Conservation (phyloP, 1,140 invertebrate species). For the Battus philenor region DNA sequence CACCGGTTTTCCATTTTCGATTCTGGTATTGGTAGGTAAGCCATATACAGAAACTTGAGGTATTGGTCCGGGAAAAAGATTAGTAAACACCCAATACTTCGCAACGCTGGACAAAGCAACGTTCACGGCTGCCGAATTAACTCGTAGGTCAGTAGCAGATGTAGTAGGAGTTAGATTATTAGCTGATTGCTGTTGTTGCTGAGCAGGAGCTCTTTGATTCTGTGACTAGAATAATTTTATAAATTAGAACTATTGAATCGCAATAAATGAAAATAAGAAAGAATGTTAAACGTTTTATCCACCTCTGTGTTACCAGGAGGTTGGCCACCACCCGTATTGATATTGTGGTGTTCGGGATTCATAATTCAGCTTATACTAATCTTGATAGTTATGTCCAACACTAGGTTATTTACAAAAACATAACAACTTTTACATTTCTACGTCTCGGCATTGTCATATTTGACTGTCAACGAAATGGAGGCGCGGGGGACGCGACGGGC, state of each 20-base stretch:
- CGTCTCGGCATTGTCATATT: conserved; percentile 76
- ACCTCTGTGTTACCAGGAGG: conserved; percentile 75
- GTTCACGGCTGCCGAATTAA: conserved; percentile 78
- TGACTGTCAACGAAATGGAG: conserved; percentile 77
- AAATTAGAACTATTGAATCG: conserved; percentile 25
- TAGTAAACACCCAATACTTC: conserved; percentile 82
- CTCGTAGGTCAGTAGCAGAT: conserved; percentile 77
- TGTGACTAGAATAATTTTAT: conserved; percentile 39
- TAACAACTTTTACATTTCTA: conserved; percentile 67
- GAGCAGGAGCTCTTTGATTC: conserved; percentile 48
- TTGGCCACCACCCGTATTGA: conserved; percentile 74
- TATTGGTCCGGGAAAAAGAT: conserved; percentile 79
- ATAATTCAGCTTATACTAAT: conserved; percentile 55
- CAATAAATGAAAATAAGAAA: conserved; percentile 33
- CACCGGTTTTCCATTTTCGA: conserved; percentile 78
- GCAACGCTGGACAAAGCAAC: conserved; percentile 79
- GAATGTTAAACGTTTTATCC: conserved; percentile 40
- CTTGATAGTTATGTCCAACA: conserved; percentile 18
- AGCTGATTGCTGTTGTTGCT: conserved; percentile 45
- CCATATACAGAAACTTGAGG: conserved; percentile 80
- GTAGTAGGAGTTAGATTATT: conserved; percentile 67
- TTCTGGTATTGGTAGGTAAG: conserved; percentile 69
- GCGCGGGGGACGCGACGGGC: conserved; percentile 79
- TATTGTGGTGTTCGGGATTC: conserved; percentile 76
- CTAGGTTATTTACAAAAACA: conserved; percentile 57